phyloP scores from a whole-genome alignment of 2,113 vertebrate genomes.

The Azemiops feae region DNA sequence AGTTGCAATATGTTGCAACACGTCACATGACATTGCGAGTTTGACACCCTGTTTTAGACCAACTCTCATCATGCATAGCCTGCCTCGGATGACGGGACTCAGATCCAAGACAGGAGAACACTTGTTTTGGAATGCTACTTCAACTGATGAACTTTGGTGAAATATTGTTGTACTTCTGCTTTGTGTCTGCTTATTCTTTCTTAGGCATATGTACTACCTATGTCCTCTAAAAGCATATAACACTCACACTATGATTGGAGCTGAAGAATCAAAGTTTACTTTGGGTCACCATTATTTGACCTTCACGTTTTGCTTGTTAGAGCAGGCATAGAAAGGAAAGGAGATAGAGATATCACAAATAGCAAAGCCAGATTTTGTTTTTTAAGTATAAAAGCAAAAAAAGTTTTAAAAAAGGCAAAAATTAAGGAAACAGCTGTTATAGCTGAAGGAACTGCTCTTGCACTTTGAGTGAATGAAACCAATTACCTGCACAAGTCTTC shows the following conservation, averaged over 20 bases:
- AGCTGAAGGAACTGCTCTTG: constrained; percentile 34
- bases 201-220: not conserved
- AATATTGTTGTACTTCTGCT: not conserved
- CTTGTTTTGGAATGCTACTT: not conserved
- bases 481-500: constrained; percentile 33
- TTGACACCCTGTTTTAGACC: not conserved
- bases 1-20: too few species aligned
- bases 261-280: constrained; percentile 16
- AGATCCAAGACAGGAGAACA: not conserved
- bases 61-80: not conserved
- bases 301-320: not conserved
- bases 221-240: not conserved
- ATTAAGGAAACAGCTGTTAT: constrained; percentile 18
- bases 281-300: constrained; percentile 24
- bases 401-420: not conserved
- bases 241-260: not conserved
- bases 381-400: not conserved
- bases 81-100: not conserved
- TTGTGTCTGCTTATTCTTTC: not conserved
- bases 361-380: constrained; percentile 37
- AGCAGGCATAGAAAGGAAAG: constrained; percentile 8
- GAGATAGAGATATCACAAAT: constrained; percentile 30
- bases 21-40: too few species aligned
- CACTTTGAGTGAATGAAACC: constrained; percentile 22
- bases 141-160: not conserved